Percentiles rank a stretch among this genome's conserved stretches.
These are phyloP conservation scores for Phoxinus phoxinus DNA, from an alignment of 2,113 vertebrate species.

Conservation along the genomic window DNA sequence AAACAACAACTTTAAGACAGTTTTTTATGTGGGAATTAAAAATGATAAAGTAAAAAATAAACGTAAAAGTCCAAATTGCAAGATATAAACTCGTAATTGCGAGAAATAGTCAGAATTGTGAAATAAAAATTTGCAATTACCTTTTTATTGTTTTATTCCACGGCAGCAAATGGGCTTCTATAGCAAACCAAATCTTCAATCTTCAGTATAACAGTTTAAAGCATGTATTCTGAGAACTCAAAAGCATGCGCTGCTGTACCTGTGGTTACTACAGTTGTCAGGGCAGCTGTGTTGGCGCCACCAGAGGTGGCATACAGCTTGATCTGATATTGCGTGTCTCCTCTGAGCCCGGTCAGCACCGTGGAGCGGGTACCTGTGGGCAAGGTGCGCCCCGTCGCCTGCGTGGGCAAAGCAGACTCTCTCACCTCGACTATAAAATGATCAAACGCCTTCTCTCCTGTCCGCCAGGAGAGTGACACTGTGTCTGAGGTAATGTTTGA, in stretches of 20 bases:
- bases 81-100: too few relatives aligned
- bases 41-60: too few relatives aligned
- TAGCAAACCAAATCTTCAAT: too few relatives aligned
- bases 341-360: constrained; percentile 80
- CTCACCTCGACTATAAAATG: constrained; percentile 87
- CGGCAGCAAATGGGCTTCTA: too few relatives aligned
- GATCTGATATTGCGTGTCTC: constrained; percentile 79
- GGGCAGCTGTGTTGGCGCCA: constrained; percentile 73
- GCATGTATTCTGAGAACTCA: not conserved
- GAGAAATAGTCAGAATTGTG: too few relatives aligned
- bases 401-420: constrained; percentile 80
- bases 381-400: constrained; percentile 76
- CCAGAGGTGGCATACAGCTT: constrained; percentile 81
- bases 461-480: constrained; percentile 81
- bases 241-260: constrained; percentile 70
- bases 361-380: constrained; percentile 68
- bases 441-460: constrained; percentile 80
- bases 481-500: constrained; percentile 85
- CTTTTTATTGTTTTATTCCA: too few relatives aligned
- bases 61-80: too few relatives aligned
- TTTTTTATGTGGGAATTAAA: too few relatives aligned
- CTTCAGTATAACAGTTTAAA: not conserved
- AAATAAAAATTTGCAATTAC: too few relatives aligned
- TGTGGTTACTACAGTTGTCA: constrained; percentile 80
- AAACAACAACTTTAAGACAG: too few relatives aligned